Evolutionary conservation across 2,888 invertebrate species (phyloP).

Genomic region (Meliscaeva auricollis): DNA sequence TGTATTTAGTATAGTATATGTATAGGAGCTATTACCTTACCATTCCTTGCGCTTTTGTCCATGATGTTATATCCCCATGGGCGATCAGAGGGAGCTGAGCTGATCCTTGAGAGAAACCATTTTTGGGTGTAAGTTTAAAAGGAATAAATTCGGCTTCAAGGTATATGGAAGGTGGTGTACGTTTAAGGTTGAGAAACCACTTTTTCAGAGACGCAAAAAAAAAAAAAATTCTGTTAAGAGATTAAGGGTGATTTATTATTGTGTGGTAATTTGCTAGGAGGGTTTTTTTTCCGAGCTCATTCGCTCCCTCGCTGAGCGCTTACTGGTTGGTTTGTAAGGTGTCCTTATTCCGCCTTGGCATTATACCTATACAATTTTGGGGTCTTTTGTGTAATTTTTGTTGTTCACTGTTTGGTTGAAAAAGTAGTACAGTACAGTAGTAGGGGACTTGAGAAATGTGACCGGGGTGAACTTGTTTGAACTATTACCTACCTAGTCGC

Average conservation of each 20-base stretch:
- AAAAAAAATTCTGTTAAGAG: conserved; percentile 50
- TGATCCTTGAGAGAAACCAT: conserved; percentile 52
- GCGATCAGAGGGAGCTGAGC: conserved; percentile 14
- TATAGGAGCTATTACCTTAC: conserved; percentile 31
- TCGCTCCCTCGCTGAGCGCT: background rate
- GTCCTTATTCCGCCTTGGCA: conserved; percentile 40
- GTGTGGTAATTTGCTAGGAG: conserved; percentile 73
- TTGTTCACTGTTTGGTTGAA: conserved; percentile 11
- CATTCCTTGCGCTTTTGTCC: background rate
- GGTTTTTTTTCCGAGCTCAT: conserved; percentile 41
- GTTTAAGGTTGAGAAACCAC: background rate
- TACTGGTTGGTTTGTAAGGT: too few relatives aligned
- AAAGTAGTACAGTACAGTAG: background rate
- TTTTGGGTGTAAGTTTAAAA: conserved; percentile 56
- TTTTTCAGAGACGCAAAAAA: conserved; percentile 10
- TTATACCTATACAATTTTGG: conserved; percentile 48
- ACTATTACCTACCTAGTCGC: conserved; percentile 27
- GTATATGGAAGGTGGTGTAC: background rate
- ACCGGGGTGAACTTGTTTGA: conserved; percentile 61
- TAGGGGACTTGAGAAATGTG: conserved; percentile 56
- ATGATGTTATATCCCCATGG: conserved; percentile 22
- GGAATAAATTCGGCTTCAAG: conserved; percentile 39
- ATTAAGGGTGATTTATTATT: conserved; percentile 75
- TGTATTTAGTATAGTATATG: background rate
- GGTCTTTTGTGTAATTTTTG: conserved; percentile 53